Evolutionary conservation across 2,113 vertebrate genomes (phyloP), one percentile per base, ranked within the genome.

Genomic region (Atlantisia rogersi): DNA sequence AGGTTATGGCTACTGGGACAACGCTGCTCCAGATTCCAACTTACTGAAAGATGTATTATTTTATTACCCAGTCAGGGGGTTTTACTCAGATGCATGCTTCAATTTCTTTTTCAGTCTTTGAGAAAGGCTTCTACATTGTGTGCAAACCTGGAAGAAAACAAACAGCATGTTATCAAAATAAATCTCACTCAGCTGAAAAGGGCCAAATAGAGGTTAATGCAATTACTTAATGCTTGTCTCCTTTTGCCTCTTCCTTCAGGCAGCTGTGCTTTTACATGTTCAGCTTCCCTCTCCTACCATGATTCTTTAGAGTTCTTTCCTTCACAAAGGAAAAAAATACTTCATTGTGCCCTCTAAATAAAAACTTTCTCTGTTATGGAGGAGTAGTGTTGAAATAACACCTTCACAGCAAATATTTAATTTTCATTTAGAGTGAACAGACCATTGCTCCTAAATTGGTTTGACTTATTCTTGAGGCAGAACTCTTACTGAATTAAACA

Each of bases 171-270:
- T 91, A 94, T 85, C 88, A 95, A 93, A 95, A 94, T 62, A 94
- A 94, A 96, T 94, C 82, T 88, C 78, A 82, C 32, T 88, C 90
- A 91, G 44, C 32, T 86, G 86, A 90, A 96, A 97, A 96, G 91
- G 88, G 76, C 74, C 11, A 10, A 95, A 86, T 11, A 90, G 84
- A 97, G 86, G 93, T 94, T 96, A 97, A 96, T 95, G 50, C 73
- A 95, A 73, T 97, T 96, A 95, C 91, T 95, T 95, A 95, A 92
- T 88, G 68, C 79, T 74, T 95, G 69, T 68, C 65, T 86, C 85
- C 58, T 94, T 92, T 87, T 70, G 64, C 78, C 28, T 94, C 55
- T 96, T 90, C 87, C 94, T 96, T 92, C 82, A 84, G 95, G 93
- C 94, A 86, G 26, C 69, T 90, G 35, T 94, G 84, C 63, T 95